Evolutionary conservation across 2,888 invertebrate genomes (phyloP).

Genomic region (Mimumesa dahlbomi): DNA sequence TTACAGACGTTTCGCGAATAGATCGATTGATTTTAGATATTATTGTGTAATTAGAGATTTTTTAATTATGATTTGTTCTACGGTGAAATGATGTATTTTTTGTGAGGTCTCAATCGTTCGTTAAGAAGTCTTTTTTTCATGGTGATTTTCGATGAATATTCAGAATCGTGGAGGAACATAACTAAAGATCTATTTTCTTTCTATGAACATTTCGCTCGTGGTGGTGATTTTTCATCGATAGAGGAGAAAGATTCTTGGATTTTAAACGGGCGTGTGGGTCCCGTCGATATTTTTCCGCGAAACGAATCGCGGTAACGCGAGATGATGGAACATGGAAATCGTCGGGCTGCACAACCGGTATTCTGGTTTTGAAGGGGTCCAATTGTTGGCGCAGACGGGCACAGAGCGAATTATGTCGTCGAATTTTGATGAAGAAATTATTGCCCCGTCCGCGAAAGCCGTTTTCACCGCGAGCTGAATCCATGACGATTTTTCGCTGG

Average conservation of each 20-base stretch:
- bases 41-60: no score
- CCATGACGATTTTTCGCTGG: conserved; percentile 18
- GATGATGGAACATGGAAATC: conserved; percentile 46
- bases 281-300: conserved; percentile 8
- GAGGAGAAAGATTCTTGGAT: not conserved
- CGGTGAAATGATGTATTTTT: no score
- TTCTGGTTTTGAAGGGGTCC: conserved; percentile 47
- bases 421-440: conserved; percentile 58
- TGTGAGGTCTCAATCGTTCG: no score
- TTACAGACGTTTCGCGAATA: no score
- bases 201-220: no score
- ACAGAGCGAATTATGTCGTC: conserved; percentile 48
- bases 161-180: no score
- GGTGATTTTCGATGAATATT: no score
- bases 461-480: conserved; percentile 13
- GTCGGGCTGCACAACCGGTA: conserved; percentile 27
- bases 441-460: conserved; percentile 12
- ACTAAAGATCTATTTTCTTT: no score
- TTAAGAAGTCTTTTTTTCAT: no score
- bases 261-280: conserved; percentile 1
- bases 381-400: conserved; percentile 42
- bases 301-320: not conserved
- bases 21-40: no score
- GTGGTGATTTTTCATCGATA: no score
- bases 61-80: no score